Evolutionary conservation across 2,113 vertebrate genomes (phyloP).

Genomic region (Psammodynastes pulverulentus): DNA sequence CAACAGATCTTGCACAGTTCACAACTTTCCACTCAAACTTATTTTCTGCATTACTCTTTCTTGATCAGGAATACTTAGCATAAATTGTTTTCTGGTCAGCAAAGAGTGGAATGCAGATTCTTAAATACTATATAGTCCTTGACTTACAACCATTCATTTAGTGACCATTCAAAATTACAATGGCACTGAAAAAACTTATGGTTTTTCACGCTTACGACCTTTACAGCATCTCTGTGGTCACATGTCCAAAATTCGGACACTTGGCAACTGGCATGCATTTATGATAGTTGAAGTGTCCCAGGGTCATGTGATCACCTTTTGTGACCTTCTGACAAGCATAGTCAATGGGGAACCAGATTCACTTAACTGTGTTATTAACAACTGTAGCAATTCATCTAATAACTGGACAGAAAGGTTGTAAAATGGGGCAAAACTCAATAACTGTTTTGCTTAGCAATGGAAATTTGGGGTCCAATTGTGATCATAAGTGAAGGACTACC

Average conservation of each 20-base stretch:
- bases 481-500: neutral
- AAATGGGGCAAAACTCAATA: neutral
- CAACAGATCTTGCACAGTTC: neutral
- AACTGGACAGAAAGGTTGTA: neutral
- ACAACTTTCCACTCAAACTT: neutral
- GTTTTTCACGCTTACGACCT: neutral
- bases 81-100: neutral
- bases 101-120: neutral
- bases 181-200: neutral
- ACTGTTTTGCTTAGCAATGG: neutral
- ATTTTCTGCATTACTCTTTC: neutral
- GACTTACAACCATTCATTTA: neutral
- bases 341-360: neutral
- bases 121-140: neutral
- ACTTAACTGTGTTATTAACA: neutral
- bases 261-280: neutral
- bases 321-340: neutral
- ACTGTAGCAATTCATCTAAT: neutral
- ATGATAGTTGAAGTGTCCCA: neutral
- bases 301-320: neutral
- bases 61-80: neutral
- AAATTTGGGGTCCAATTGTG: neutral
- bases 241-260: neutral
- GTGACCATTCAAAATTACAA: neutral
- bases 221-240: neutral